Evolutionary conservation across 2,113 vertebrate species (phyloP), one percentile per base, ranked within the genome.

Genomic region (Catagonus wagneri): DNA sequence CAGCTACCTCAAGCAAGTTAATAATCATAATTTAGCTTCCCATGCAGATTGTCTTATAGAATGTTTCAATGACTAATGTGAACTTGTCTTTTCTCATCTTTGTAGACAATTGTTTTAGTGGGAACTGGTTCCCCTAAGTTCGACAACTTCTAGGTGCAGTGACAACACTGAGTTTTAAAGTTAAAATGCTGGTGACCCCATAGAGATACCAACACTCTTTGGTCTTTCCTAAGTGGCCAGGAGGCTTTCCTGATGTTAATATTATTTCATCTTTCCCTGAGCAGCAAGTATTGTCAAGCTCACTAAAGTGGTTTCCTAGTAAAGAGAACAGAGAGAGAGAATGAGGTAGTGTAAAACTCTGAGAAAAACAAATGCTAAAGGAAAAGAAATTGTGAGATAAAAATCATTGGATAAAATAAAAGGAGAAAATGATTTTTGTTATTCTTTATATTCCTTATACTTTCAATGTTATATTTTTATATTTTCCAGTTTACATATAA

Each of bases 351-450:
- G 25, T 60, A 68, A 58, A 79, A 90, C 23, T 19, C 69, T 93
- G 60, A 85, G 54, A 93, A 95, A 89, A 80, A 71, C 69, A 58
- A 36, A 81, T 76, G 15, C 23, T 27, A 91, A 91, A 19, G 29
- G 4, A 84, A 95, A 68, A 81, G 15, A 81, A 27, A 93, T 11
- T 58, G 27, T 72, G n/a, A 36, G 20, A 66, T 61, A 23, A 91
- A 87, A 92, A 94, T 29, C 29, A 87, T 22, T 61, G 44, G 32
- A 27, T 72, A 34, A 89, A 95, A 63, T 84, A 83, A 80, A 93
- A 94, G 17, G 56, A 34, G 23, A 63, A 56, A 92, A 69, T 0
- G 29, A 81, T 81, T 94, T 93, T 84, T 74, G 6, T 68, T 75
- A 66, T 34, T 23, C 7, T 72, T 68, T 13, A 52, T n/a, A 83